A percentile compares a stretch with the other conserved stretches of the same genome.
Conservation (phyloP, 1,140 invertebrate species). For the Formica selysi region DNA sequence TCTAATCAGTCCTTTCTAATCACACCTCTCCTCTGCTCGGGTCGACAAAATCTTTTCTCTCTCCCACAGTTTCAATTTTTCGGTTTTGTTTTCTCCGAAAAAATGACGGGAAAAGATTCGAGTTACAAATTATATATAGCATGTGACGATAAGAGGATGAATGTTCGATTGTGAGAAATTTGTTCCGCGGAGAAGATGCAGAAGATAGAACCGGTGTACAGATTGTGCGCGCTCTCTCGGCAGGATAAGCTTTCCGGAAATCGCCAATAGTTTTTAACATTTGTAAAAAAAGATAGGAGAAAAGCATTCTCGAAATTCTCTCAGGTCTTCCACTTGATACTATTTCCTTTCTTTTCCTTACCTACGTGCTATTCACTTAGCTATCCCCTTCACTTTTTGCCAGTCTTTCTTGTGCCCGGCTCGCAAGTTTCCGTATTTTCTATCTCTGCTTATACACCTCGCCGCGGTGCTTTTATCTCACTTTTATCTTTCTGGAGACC, state of each 20-base stretch:
- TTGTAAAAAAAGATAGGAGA: not conserved
- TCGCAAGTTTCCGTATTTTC: constrained; percentile 43
- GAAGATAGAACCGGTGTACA: constrained; percentile 34
- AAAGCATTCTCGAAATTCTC: constrained; percentile 14
- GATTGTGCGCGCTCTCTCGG: not conserved
- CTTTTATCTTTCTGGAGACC: constrained; percentile 46
- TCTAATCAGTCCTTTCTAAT: not conserved
- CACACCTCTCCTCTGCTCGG: not conserved
- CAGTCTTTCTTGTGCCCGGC: constrained; percentile 26
- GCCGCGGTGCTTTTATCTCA: constrained; percentile 38
- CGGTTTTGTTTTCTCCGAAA: constrained; percentile 12
- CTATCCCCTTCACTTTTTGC: constrained; percentile 24
- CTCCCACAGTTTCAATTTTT: not conserved
- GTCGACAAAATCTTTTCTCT: not conserved
- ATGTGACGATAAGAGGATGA: constrained; percentile 52
- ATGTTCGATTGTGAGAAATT: constrained; percentile 53
- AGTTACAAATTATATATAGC: constrained; percentile 22
- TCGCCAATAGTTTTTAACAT: constrained; percentile 56
- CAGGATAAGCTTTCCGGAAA: constrained; percentile 42
- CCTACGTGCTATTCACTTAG: constrained; percentile 53
- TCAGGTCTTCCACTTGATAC: constrained; percentile 5
- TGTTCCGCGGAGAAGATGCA: constrained; percentile 26
- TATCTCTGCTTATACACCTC: constrained; percentile 55
- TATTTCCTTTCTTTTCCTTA: constrained; percentile 31
- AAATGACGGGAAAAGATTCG: not conserved